Conservation (phyloP, 2,113 vertebrate genomes). For the Callipepla californica region DNA sequence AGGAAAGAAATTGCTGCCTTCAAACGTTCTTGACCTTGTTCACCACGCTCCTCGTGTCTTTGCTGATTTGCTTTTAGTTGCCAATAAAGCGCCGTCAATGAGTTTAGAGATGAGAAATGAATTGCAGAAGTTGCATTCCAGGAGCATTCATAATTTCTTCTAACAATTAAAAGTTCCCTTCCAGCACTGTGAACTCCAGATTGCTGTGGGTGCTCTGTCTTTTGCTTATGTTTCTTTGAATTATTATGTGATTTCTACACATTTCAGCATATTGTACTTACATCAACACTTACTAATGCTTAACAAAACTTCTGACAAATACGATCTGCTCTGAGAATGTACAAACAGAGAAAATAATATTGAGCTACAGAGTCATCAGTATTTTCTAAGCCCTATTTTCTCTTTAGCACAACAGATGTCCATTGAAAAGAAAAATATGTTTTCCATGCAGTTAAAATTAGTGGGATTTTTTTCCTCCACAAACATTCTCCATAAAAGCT, state of each 20-base stretch:
- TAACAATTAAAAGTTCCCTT: not conserved
- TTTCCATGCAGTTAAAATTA: slow-evolving; percentile 17
- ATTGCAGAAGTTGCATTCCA: not conserved
- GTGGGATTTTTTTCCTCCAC: not conserved
- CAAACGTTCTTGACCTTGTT: slow-evolving; percentile 17
- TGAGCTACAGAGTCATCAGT: slow-evolving; percentile 14
- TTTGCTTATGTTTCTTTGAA: slow-evolving; percentile 5
- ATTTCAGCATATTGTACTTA: slow-evolving; percentile 2
- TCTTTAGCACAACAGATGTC: slow-evolving; percentile 47
- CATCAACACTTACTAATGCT: slow-evolving; percentile 33
- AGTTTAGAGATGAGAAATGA: not conserved
- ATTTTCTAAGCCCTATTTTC: slow-evolving; percentile 17
- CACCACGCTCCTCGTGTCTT: not conserved
- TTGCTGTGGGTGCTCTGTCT: slow-evolving; percentile 1
- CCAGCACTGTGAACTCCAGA: not conserved
- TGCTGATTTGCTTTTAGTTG: not conserved
- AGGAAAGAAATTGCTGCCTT: slow-evolving; percentile 23
- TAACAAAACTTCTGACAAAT: slow-evolving; percentile 40
- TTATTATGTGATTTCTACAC: slow-evolving; percentile 22
- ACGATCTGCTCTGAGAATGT: not conserved
- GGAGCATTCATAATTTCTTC: not conserved
- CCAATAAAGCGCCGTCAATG: not conserved
- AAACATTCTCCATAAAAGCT: not conserved
- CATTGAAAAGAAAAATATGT: slow-evolving; percentile 48
- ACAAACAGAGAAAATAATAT: slow-evolving; percentile 9